Base-by-base conservation (phyloP, 2,888 invertebrate species). In the Limnephilus lunatus region DNA sequence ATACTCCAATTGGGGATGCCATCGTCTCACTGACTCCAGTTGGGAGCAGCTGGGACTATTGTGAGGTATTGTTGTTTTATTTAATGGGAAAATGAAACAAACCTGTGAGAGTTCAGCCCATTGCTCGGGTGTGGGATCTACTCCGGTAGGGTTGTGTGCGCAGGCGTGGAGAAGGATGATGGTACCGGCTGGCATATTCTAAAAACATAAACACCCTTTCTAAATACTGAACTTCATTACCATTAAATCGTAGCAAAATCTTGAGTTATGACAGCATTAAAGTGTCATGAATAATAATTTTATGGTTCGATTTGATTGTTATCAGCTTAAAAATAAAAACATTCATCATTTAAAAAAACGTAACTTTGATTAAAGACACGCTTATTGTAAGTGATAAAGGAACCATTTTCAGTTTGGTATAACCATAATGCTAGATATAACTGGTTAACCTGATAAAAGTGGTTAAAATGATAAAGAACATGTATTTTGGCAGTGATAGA, bases 111-210 rank as follows among this genome's bases (percentile, higher is more conserved):
- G 96, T 95, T 99, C 98, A 92, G 97, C 96, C 99, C 99, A 99
- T 95, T 99, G 98, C 92, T 98, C 98, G 11, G 97, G 97, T 93
- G 96, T 97, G 3, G 99, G 99, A 95, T 99, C 99, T 4, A 99
- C 98, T 30, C 99, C 99, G 44, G 99, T 99, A 25, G 99, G 99
- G 96, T 99, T 99, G 96, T 99, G 99, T 12, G 99, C 99, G 95
- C 99, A 99, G 0, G 99, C 99, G 95, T 99, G 99, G 81, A 99
- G 96, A 92, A 99, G 95, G 94, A 99, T 97, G 15, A 99, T 97
- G 0, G 99, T 98, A 90, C 97, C 97, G 94, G 98, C 98, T 0
- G 99, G 99, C 86, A 99, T 99, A 97, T 98, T 98, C 98, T 99
- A 95, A 14, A 96, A 96, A 92, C 30, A 90, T 31, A 35, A 32